Conservation (phyloP, 2,113 vertebrate genomes). For the Spheniscus mendiculus region DNA sequence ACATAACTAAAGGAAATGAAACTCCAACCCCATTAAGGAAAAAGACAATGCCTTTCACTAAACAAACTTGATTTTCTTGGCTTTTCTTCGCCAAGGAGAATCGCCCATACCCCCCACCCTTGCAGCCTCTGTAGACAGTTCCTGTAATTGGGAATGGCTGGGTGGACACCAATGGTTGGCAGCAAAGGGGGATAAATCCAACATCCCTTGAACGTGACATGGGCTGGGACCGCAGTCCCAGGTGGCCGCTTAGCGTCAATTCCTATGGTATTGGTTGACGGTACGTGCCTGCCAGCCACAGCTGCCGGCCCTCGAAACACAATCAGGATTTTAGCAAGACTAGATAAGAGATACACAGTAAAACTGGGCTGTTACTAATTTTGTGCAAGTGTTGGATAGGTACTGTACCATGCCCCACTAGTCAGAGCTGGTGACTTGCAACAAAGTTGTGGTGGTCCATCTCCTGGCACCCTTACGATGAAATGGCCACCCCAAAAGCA, state of each 20-base stretch:
- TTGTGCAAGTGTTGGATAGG: neutral
- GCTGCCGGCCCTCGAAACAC: neutral
- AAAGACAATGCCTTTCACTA: slow-evolving; percentile 71
- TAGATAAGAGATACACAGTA: neutral
- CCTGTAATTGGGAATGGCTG: slow-evolving; percentile 66
- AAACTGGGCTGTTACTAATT: neutral
- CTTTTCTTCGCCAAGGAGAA: slow-evolving; percentile 57
- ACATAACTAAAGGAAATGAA: slow-evolving; percentile 72
- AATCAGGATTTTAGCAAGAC: neutral
- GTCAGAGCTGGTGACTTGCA: neutral
- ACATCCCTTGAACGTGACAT: slow-evolving; percentile 62
- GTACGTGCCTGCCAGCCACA: slow-evolving; percentile 63
- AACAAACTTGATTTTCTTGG: slow-evolving; percentile 69
- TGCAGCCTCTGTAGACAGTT: slow-evolving; percentile 62
- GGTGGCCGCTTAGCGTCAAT: slow-evolving; percentile 2
- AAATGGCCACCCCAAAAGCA: neutral
- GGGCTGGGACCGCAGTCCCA: slow-evolving; percentile 44
- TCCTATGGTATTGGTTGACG: neutral
- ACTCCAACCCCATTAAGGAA: slow-evolving; percentile 63
- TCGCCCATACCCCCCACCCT: slow-evolving; percentile 47
- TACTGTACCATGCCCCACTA: neutral
- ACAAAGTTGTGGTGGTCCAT: neutral
- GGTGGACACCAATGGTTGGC: slow-evolving; percentile 57
- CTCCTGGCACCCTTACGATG: fast-evolving
- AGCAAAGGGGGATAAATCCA: slow-evolving; percentile 38